These are phyloP conservation scores for Coregonus sp. DNA, from an alignment of 2,797 vertebrate species.

Conservation along the genomic window DNA sequence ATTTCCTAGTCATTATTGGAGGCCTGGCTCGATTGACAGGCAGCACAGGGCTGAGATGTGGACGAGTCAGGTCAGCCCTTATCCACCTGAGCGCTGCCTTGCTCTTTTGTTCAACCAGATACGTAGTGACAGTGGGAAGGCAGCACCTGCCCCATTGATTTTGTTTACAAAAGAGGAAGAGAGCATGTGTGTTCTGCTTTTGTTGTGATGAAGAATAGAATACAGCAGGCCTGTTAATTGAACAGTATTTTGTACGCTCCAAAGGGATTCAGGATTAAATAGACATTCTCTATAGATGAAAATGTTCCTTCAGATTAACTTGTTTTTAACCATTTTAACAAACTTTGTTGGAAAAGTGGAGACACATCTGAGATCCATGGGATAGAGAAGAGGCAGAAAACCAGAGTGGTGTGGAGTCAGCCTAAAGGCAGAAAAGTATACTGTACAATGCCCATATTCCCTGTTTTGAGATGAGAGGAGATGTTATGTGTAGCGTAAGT, in stretches of 20 bases:
- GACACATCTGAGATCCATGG: constrained; percentile 43
- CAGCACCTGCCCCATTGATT: constrained; percentile 67
- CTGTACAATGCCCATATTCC: background rate
- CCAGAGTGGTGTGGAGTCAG: background rate
- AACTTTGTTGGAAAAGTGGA: constrained; percentile 31
- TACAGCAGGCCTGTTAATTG: constrained; percentile 48
- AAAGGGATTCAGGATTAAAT: background rate
- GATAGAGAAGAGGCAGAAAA: background rate
- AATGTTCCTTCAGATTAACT: background rate
- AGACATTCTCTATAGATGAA: background rate
- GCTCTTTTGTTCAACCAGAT: constrained; percentile 70
- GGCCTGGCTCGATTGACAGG: background rate
- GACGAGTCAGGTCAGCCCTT: constrained; percentile 41
- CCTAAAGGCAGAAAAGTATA: background rate
- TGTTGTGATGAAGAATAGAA: constrained; percentile 60
- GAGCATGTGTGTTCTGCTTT: constrained; percentile 36
- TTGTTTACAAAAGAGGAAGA: constrained; percentile 63
- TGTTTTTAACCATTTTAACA: background rate
- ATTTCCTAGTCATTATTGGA: constrained; percentile 54
- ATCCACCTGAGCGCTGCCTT: constrained; percentile 53
- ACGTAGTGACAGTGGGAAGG: constrained; percentile 62
- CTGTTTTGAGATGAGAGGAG: constrained; percentile 20
- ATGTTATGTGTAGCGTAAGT: constrained; percentile 67
- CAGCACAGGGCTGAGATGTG: background rate
- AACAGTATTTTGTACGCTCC: background rate